These are phyloP conservation scores for Rhinolophus ferrumequinum DNA, from an alignment of 2,113 vertebrate genomes.

Conservation along the genomic window DNA sequence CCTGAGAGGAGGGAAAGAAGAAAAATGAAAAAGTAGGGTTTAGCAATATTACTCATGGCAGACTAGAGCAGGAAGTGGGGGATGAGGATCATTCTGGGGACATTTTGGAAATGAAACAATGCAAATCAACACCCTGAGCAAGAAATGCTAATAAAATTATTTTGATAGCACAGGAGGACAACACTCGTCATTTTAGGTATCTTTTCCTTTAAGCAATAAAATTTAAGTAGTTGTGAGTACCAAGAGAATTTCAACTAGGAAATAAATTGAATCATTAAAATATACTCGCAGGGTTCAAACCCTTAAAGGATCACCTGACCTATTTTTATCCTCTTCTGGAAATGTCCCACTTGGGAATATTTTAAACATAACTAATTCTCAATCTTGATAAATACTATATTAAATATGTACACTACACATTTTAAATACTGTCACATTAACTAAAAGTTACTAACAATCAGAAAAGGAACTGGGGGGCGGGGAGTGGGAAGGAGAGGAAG, in stretches of 20 bases:
- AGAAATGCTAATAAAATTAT: slow-evolving; percentile 43
- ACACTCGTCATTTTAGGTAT: not conserved
- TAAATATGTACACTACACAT: not conserved
- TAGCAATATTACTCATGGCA: not conserved
- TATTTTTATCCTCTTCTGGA: slow-evolving; percentile 38
- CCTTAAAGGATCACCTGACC: slow-evolving; percentile 39
- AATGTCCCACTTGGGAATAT: slow-evolving; percentile 45
- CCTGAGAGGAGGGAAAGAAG: not conserved
- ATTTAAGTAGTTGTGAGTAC: slow-evolving; percentile 35
- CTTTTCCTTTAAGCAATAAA: slow-evolving; percentile 62
- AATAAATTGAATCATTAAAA: slow-evolving; percentile 49
- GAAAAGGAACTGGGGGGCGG: not conserved
- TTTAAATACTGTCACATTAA: slow-evolving; percentile 45
- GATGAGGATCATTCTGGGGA: not conserved
- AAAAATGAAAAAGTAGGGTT: not conserved
- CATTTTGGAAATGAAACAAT: slow-evolving; percentile 47
- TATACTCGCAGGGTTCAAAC: not conserved
- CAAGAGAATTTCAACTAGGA: slow-evolving; percentile 61
- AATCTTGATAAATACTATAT: not conserved
- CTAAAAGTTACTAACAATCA: slow-evolving; percentile 23
- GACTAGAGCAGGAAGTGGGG: not conserved
- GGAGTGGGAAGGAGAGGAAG: not conserved
- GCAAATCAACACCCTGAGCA: slow-evolving; percentile 43
- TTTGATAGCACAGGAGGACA: slow-evolving; percentile 17
- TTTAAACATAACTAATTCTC: slow-evolving; percentile 37